Evolutionary conservation across 2,113 vertebrate genomes (phyloP).

Genomic region (Podarcis raffonei): DNA sequence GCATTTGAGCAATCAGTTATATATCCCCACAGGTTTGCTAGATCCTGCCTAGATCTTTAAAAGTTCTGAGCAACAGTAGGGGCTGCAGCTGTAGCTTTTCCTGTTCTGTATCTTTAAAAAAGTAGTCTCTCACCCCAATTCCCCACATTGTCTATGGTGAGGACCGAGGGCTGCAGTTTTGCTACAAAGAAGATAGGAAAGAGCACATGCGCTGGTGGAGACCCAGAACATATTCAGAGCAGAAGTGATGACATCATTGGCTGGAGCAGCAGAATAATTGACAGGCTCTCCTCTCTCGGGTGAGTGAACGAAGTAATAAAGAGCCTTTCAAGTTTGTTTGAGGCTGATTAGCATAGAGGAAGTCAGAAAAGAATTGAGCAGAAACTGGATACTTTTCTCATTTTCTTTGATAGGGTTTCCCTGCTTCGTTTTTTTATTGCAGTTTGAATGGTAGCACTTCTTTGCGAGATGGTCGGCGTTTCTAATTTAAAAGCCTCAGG

Average conservation of each 20-base stretch:
- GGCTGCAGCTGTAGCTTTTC: background rate
- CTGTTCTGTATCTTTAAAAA: background rate
- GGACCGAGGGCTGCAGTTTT: background rate
- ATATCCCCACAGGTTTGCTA: background rate
- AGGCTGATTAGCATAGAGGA: no score
- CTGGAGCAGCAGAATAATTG: no score
- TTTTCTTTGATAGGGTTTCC: background rate
- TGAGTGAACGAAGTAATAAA: no score
- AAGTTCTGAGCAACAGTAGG: background rate
- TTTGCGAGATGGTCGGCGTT: background rate
- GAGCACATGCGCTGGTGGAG: background rate
- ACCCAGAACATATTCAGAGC: no score
- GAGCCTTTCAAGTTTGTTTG: no score
- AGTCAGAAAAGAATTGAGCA: background rate
- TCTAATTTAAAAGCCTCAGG: background rate
- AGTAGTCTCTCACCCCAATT: no score
- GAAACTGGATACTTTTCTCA: background rate
- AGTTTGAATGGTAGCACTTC: background rate
- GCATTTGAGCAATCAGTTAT: background rate
- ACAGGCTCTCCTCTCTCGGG: no score
- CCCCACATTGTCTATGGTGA: background rate
- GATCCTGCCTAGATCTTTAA: background rate
- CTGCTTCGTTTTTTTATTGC: background rate
- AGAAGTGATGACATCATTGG: no score
- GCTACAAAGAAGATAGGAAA: background rate